Percentiles rank a stretch among this genome's conserved stretches.
These are phyloP conservation scores for Drosophila nigritarsus DNA, from an alignment of 2,888 invertebrate genomes.

Conservation along the genomic window DNA sequence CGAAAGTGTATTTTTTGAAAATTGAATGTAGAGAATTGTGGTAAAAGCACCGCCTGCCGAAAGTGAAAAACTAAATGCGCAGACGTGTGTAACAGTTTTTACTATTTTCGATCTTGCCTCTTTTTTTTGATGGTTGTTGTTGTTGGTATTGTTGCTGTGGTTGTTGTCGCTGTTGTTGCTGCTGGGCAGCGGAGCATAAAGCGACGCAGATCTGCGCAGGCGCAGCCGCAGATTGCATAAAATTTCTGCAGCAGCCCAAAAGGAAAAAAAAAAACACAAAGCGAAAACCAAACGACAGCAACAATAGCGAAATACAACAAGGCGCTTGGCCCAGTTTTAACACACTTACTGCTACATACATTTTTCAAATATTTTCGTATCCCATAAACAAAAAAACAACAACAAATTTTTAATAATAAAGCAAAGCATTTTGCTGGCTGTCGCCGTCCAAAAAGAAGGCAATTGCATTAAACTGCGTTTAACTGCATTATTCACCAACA, in stretches of 20 bases:
- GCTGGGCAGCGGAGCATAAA: conserved; percentile 60
- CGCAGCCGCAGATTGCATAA: conserved; percentile 69
- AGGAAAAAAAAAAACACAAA: not conserved
- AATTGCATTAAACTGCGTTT: conserved; percentile 32
- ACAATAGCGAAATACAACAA: conserved; percentile 8
- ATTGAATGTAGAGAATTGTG: conserved; percentile 33
- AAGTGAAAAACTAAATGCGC: conserved; percentile 75
- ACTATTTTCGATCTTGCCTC: conserved; percentile 51
- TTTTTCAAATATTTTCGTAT: conserved; percentile 50
- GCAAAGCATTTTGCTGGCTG: conserved; percentile 43
- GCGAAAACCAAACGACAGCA: conserved; percentile 10
- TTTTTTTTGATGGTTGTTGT: conserved; percentile 9
- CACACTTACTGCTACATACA: conserved; percentile 10
- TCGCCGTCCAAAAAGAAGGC: conserved; percentile 35
- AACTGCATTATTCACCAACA: conserved; percentile 32
- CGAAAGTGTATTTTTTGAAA: conserved; percentile 40
- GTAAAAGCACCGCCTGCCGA: conserved; percentile 56
- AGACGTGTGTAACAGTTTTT: conserved; percentile 73
- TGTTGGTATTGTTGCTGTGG: conserved; percentile 25
- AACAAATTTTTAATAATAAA: conserved; percentile 41
- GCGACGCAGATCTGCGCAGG: conserved; percentile 51
- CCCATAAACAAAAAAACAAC: conserved; percentile 5
- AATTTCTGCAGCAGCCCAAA: conserved; percentile 32
- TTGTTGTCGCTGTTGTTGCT: conserved; percentile 26
- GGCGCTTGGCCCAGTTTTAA: conserved; percentile 51